Evolutionary conservation across 2,888 invertebrate species (phyloP).

Genomic region (Perdita meconis): DNA sequence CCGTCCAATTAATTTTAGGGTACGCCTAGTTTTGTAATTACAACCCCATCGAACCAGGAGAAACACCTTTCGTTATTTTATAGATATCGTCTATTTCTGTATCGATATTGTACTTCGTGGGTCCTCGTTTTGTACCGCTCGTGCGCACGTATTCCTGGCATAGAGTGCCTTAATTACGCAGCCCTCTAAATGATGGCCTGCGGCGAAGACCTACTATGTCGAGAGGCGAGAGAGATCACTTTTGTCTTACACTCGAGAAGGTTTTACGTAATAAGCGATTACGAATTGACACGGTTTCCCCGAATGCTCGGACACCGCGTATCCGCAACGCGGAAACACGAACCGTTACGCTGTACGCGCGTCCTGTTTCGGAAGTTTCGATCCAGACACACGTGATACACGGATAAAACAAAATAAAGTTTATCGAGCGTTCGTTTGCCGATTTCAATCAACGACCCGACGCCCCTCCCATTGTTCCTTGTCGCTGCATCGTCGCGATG

Average conservation of each 20-base stretch:
- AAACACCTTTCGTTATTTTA: conserved; percentile 40
- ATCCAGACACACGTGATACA: conserved; percentile 60
- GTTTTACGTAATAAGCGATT: conserved; percentile 56
- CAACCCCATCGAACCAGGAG: conserved; percentile 34
- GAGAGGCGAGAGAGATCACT: conserved; percentile 44
- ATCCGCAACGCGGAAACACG: conserved; percentile 30
- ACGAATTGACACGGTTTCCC: conserved; percentile 46
- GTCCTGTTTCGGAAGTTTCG: background rate
- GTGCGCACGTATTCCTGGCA: conserved; percentile 75
- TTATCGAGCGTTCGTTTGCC: conserved; percentile 73
- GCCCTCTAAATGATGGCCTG: conserved; percentile 40
- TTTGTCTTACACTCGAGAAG: conserved; percentile 43
- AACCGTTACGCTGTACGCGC: conserved; percentile 11
- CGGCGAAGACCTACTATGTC: conserved; percentile 62
- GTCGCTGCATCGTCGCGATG: background rate
- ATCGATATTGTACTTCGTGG: conserved; percentile 42
- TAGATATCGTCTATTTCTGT: conserved; percentile 18
- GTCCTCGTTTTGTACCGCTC: conserved; percentile 57
- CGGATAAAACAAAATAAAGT: conserved; percentile 74
- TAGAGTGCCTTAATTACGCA: conserved; percentile 77
- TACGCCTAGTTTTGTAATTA: conserved; percentile 57
- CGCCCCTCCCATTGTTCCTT: background rate
- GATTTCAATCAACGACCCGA: conserved; percentile 29
- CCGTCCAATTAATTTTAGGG: conserved; percentile 82
- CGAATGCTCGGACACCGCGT: conserved; percentile 44